Percentiles rank a stretch among this genome's conserved stretches.
phyloP scores from a whole-genome alignment of 2,797 vertebrate species.

The Gorsachius magnificus region DNA sequence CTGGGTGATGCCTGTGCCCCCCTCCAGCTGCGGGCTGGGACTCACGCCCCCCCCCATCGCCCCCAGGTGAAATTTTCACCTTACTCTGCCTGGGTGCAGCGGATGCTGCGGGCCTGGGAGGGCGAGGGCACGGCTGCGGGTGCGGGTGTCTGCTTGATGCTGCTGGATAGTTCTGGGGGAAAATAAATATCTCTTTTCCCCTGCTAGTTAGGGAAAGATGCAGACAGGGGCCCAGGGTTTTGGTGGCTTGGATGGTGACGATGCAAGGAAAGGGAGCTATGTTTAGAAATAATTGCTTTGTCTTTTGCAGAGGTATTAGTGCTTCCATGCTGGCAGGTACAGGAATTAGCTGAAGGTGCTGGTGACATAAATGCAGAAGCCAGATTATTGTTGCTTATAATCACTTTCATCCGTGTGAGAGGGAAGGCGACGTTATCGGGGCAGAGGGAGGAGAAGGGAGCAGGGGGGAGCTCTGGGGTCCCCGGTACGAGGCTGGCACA shows the following conservation, averaged over 20 bases:
- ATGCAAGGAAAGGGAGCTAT: constrained; percentile 29
- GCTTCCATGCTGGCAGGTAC: constrained; percentile 34
- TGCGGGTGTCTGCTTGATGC: neutral
- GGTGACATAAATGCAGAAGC: constrained; percentile 3
- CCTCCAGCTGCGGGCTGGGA: fast-evolving
- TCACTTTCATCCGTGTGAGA: neutral
- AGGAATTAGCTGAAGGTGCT: constrained; percentile 43
- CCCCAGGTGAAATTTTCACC: neutral
- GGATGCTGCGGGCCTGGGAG: neutral
- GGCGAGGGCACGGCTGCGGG: fast-evolving
- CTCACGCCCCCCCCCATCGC: neutral
- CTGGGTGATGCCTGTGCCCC: neutral
- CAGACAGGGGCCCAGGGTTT: neutral
- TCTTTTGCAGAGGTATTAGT: constrained; percentile 58
- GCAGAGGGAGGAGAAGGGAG: neutral
- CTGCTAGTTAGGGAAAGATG: neutral
- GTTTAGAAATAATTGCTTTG: constrained; percentile 73
- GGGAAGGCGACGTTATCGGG: neutral
- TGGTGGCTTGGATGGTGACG: neutral
- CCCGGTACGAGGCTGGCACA: neutral
- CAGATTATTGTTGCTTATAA: neutral
- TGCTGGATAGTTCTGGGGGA: fast-evolving
- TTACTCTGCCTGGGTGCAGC: fast-evolving
- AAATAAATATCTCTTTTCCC: fast-evolving
- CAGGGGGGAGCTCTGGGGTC: neutral